These are phyloP conservation scores for Steinernema hermaphroditum DNA, from an alignment of 2,888 invertebrate genomes.

Conservation along the genomic window DNA sequence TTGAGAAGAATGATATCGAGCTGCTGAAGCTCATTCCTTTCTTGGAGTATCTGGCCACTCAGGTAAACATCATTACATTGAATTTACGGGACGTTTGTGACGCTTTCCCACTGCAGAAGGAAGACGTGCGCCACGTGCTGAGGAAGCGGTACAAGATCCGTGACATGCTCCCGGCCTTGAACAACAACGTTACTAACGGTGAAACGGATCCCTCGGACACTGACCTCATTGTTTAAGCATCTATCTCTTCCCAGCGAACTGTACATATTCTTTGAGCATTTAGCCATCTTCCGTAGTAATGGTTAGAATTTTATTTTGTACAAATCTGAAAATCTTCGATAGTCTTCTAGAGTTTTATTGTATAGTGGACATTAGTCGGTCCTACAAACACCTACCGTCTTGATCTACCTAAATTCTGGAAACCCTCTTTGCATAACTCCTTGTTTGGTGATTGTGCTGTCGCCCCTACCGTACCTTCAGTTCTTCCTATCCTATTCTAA, in stretches of 20 bases:
- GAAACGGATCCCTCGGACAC: constrained; percentile 4
- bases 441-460: no score
- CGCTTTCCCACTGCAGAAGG: constrained; percentile 71
- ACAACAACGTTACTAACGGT: not conserved
- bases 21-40: constrained; percentile 88
- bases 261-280: constrained; percentile 14
- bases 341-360: not conserved
- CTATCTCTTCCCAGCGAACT: not conserved
- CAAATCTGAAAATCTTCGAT: constrained; percentile 3
- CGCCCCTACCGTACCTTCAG: no score
- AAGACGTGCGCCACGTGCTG: constrained; percentile 89
- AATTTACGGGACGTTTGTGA: not conserved
- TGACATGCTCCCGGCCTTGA: constrained; percentile 72
- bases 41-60: constrained; percentile 78
- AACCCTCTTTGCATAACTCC: no score
- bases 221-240: constrained; percentile 14
- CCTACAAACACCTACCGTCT: not conserved
- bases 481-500: not conserved
- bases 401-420: not conserved
- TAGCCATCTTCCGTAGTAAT: not conserved
- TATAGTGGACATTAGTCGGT: not conserved
- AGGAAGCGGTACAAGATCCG: constrained; percentile 86
- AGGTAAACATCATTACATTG: not conserved
- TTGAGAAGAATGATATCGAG: constrained; percentile 84
- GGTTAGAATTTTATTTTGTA: constrained; percentile 19